These are phyloP conservation scores for Adelosebastes latens DNA, from an alignment of 2,797 vertebrate species.

Conservation along the genomic window DNA sequence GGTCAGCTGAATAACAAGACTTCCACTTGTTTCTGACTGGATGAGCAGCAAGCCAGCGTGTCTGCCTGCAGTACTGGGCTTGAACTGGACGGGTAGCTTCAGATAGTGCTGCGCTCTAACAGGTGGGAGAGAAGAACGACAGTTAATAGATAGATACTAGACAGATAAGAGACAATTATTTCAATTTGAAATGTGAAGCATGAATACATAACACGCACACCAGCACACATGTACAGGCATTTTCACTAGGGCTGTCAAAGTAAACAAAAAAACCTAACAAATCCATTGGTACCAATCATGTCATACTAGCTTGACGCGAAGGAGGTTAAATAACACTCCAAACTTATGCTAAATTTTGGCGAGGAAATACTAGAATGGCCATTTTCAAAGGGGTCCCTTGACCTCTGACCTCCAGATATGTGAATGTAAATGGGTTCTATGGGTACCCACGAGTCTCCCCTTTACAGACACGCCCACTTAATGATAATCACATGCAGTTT, in stretches of 20 bases:
- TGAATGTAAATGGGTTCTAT: no score
- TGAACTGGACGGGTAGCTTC: conserved; percentile 96
- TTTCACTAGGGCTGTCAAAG: not conserved
- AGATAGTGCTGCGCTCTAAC: conserved; percentile 93
- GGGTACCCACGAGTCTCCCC: no score
- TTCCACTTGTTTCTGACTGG: conserved; percentile 83
- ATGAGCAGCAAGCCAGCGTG: conserved; percentile 86
- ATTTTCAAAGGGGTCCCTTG: no score
- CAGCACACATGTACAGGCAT: not conserved
- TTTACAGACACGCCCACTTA: no score
- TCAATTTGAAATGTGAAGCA: not conserved
- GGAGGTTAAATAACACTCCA: no score
- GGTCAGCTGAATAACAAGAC: conserved; percentile 85
- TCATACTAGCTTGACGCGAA: rapidly evolving
- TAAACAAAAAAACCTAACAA: no score
- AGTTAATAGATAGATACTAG: not conserved
- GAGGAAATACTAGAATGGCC: rapidly evolving
- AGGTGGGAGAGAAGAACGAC: not conserved
- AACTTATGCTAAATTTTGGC: rapidly evolving
- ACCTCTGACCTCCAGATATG: no score
- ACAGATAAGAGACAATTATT: not conserved
- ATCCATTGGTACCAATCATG: no score
- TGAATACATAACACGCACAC: not conserved
- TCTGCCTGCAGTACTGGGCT: conserved; percentile 83
- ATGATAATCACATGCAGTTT: no score